A percentile compares a stretch with the other conserved stretches of the same genome.
These are phyloP conservation scores for Ophthalmolycus amberensis DNA, from an alignment of 2,113 vertebrate genomes.

Conservation along the genomic window DNA sequence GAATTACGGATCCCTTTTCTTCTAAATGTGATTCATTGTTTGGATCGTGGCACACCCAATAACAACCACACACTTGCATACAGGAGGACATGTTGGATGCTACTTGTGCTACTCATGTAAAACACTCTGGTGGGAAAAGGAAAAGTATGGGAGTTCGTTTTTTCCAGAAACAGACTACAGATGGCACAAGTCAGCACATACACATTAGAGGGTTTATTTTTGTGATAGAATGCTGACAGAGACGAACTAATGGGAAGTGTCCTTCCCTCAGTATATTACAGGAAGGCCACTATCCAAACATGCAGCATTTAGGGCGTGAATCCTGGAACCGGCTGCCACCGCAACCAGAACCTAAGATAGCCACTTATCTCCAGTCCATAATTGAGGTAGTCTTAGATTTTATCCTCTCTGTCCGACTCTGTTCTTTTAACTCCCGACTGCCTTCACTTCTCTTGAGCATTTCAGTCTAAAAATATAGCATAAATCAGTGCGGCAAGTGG, in stretches of 20 bases:
- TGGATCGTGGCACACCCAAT: not conserved
- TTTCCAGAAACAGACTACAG: not conserved
- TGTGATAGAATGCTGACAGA: constrained; percentile 56
- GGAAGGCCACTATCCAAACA: constrained; percentile 68
- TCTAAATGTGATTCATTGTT: constrained; percentile 48
- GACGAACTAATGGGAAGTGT: constrained; percentile 51
- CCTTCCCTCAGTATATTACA: constrained; percentile 56
- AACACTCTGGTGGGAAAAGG: not conserved
- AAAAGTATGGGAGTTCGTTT: not conserved
- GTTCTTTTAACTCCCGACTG: constrained; percentile 54
- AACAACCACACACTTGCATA: not conserved
- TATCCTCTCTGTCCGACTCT: constrained; percentile 34
- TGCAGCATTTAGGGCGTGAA: constrained; percentile 64
- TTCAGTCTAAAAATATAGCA: constrained; percentile 38
- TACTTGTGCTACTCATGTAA: not conserved
- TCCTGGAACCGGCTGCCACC: constrained; percentile 51
- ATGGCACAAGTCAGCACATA: constrained; percentile 32
- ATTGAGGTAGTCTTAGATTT: constrained; percentile 63
- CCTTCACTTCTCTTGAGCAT: not conserved
- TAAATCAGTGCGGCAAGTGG: not conserved
- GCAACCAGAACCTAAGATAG: constrained; percentile 63
- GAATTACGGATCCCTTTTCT: constrained; percentile 34
- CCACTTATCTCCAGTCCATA: constrained; percentile 69
- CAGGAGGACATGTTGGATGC: constrained; percentile 4
- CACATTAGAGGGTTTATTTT: constrained; percentile 34